phyloP scores from a whole-genome alignment of 2,888 invertebrate genomes.

The Mesodorylaimus sp. region DNA sequence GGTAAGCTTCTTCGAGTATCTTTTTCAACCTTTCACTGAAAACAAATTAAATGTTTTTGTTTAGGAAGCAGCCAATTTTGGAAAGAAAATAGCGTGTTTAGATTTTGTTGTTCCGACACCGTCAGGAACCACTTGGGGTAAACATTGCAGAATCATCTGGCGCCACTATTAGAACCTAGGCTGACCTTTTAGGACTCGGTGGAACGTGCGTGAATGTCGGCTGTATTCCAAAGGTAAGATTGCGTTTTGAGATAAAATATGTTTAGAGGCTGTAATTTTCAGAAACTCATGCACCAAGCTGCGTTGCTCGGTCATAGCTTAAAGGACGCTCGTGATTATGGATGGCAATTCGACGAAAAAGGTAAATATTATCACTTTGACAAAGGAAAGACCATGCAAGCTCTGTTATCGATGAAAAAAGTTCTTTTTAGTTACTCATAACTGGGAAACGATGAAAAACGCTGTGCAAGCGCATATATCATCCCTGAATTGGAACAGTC shows the following conservation, averaged over 20 bases:
- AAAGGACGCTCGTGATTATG: conserved; percentile 41
- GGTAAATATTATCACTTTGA: no score
- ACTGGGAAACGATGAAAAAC: conserved; percentile 39
- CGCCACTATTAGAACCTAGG: no score
- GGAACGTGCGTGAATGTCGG: conserved; percentile 81
- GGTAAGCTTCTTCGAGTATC: conserved; percentile 31
- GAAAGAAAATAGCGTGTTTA: conserved; percentile 41
- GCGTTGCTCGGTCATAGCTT: conserved; percentile 54
- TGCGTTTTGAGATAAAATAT: no score
- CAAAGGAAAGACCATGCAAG: no score
- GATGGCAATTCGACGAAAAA: conserved; percentile 27
- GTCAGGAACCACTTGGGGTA: conserved; percentile 65
- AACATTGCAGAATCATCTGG: no score
- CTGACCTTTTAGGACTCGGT: conserved; percentile 50
- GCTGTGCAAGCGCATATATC: conserved; percentile 36
- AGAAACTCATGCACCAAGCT: conserved; percentile 92
- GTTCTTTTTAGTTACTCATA: conserved; percentile 15
- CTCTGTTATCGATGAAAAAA: no score
- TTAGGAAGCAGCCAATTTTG: conserved; percentile 43
- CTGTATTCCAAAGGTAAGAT: conserved; percentile 88
- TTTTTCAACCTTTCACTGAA: background rate
- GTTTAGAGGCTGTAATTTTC: no score
- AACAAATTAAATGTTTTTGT: background rate
- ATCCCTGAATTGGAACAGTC: conserved; percentile 40
- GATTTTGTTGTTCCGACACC: conserved; percentile 46